Base-by-base conservation (phyloP, 2,113 vertebrate genomes). In the Sus scrofa region DNA sequence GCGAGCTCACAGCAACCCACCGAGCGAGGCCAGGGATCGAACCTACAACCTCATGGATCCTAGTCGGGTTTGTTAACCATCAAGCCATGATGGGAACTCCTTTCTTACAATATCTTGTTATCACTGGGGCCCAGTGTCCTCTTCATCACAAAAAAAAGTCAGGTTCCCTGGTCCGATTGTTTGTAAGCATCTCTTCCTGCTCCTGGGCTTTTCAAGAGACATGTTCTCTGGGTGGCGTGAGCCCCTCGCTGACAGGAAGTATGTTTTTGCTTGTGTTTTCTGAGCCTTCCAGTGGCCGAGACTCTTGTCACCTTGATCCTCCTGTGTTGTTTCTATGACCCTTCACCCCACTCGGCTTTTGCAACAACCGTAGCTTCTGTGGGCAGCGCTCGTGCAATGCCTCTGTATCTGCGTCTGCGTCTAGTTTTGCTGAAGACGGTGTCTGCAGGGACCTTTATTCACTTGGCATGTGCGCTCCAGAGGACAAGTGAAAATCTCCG, bases 311-410 rank as follows among this genome's bases (percentile, higher is more conserved):
- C n/a, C 8, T 7, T 2, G 20, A 15, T 0, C 68, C 27, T 73
- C 65, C 26, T 2, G 2, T 2, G 0, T 1, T 0, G 16, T 11
- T 8, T 50, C 62, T 22, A 26, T 3, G 34, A 32, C 70, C 54
- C 27, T 56, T 11, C 52, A 2, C 27, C 50, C n/a, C 39, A 0
- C 0, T 0, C 16, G 54, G 27, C 20, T 32, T 62, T 2, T 39
- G 2, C 4, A 3, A 10, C 24, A 0, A 1, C 4, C 6, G 1
- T 0, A 11, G 82, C 74, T 30, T 30, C n/a, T 44, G 3, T 11
- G 60, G 60, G 16, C 39, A 26, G n/a, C 27, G 15, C 0, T 5
- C 12, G 12, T 3, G 56, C 24, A 0, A 27, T 14, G 19, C 14
- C 27, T 52, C 27, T 9, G 37, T n/a, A 32, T 18, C 65, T 16